Conservation (phyloP, 2,113 vertebrate species). For the Strix uralensis region DNA sequence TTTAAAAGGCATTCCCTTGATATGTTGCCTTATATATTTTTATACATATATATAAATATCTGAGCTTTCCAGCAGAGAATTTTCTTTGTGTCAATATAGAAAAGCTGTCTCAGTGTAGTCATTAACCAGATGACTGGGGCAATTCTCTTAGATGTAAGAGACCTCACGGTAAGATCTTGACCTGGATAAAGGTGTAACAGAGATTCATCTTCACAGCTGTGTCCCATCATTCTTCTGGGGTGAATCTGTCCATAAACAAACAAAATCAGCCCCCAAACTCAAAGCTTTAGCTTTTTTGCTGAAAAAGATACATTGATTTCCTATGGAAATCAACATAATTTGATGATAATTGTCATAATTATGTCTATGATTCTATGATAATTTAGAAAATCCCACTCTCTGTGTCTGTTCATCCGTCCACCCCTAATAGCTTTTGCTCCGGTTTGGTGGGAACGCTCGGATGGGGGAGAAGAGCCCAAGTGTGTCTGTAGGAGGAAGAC, state of each 20-base stretch:
- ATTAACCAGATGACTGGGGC: background rate
- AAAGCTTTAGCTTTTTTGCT: background rate
- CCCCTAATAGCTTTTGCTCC: background rate
- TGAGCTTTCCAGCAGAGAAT: background rate
- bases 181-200: background rate
- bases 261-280: background rate
- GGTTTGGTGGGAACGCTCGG: background rate
- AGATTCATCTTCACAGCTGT: background rate
- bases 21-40: background rate
- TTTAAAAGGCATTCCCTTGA: background rate
- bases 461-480: background rate
- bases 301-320: background rate
- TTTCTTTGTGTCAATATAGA: accelerated
- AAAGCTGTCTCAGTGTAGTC: background rate
- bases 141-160: background rate
- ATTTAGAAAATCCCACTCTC: background rate
- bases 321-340: background rate
- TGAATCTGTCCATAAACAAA: background rate
- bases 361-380: background rate
- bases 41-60: background rate
- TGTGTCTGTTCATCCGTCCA: background rate
- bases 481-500: background rate
- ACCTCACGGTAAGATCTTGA: background rate
- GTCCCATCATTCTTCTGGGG: background rate
- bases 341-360: background rate